Base-by-base conservation (phyloP, 1,140 invertebrate species). In the Cyclina sinensis region DNA sequence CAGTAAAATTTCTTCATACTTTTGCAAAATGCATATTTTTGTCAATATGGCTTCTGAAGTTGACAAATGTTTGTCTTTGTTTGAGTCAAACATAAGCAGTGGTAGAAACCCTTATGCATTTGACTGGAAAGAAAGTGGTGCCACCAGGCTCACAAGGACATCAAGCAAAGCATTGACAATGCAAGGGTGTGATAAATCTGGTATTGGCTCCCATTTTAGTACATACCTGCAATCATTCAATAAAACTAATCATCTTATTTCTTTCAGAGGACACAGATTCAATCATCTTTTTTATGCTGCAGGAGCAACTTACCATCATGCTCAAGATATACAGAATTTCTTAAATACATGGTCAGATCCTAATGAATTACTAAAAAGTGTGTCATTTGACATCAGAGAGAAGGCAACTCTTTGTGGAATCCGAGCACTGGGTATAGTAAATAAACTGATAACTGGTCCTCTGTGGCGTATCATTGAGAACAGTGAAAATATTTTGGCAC, bases 371-470 rank as follows among this genome's bases (percentile, higher is more conserved):
- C 39, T 85, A 32, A 90, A 86, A 30, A 30, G 43, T 32, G 48
- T 86, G 12, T n/a, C 74, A 4, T 90, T 86, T 82, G 84, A 86
- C 35, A 51, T 82, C 24, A 76, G 59, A 14, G 83, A 82, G 74
- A 59, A 32, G 27, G 65, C 54, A 0, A 86, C 37, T 57, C 35
- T 88, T 4, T n/a, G 39, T 80, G 81, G 86, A 30, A 18, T 82
- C 21, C 70, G 83, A 57, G 90, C 90, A 24, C 32, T 86, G 11
- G 90, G 89, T 5, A 70, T 90, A 7, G 65, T 84, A 0, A 81
- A 90, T 73, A 90, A 90, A 35, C 46, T 88, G 16, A 74, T 74
- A 21, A 90, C 86, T 54, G 89, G 89, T 46, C 86, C 89, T n/a
- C 54, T 90, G 48, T 90, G 86, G 89, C 62, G 76, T 32, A 68